Evolutionary conservation across 2,797 vertebrate genomes (phyloP).

Genomic region (Sus cebifrons): DNA sequence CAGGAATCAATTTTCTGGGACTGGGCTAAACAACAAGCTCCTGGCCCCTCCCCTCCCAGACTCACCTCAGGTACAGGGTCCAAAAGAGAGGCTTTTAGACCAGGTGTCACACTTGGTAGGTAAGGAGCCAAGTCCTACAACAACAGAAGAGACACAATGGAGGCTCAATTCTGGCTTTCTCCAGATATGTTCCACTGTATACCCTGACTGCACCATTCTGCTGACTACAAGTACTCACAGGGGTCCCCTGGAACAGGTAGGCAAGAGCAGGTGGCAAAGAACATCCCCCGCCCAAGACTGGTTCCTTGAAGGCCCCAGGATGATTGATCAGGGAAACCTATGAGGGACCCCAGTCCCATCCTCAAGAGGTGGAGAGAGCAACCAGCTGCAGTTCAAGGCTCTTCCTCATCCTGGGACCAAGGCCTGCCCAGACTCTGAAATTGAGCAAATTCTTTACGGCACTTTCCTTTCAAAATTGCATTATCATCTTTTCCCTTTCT

Average conservation of each 20-base stretch:
- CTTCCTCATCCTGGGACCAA: not conserved
- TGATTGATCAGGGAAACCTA: not conserved
- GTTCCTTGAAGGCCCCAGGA: not conserved
- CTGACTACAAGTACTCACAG: not conserved
- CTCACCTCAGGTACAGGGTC: constrained; percentile 98
- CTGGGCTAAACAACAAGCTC: not conserved
- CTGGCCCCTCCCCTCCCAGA: not conserved
- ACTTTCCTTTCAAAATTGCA: constrained; percentile 54
- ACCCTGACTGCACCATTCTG: not conserved
- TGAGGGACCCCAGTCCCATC: not conserved
- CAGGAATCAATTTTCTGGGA: not conserved
- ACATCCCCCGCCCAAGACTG: not conserved
- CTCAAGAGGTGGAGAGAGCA: not conserved
- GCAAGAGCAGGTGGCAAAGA: not conserved
- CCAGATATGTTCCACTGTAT: fast-evolving
- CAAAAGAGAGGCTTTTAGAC: constrained; percentile 97
- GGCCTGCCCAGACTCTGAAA: not conserved
- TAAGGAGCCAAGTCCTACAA: constrained; percentile 98
- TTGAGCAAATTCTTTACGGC: constrained; percentile 41
- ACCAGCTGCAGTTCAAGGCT: not conserved
- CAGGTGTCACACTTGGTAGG: constrained; percentile 98
- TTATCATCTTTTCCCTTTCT: constrained; percentile 42
- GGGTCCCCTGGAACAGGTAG: not conserved
- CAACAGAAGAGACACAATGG: not conserved
- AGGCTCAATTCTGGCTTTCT: not conserved